phyloP scores from a whole-genome alignment of 2,888 invertebrate species.

The Netelia fuscicornis region DNA sequence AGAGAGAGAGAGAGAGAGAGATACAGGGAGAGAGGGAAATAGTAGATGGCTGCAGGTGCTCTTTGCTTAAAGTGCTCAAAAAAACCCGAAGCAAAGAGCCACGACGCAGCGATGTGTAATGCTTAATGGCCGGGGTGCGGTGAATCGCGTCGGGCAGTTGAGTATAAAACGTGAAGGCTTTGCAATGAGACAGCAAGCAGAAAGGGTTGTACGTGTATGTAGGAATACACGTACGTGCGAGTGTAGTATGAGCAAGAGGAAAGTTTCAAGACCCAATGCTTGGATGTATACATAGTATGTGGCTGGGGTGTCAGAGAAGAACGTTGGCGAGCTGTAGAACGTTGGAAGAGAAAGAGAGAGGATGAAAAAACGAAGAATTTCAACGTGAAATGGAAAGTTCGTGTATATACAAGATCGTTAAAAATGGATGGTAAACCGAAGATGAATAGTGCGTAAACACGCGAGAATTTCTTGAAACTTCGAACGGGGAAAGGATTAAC shows the following conservation, averaged over 20 bases:
- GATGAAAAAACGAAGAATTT: conserved; percentile 43
- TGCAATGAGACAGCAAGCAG: conserved; percentile 65
- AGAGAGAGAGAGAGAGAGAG: background rate
- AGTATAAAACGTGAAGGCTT: conserved; percentile 62
- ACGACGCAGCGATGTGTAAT: conserved; percentile 74
- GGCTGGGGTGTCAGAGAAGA: conserved; percentile 17
- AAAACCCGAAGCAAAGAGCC: conserved; percentile 69
- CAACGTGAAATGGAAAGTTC: conserved; percentile 12
- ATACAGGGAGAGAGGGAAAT: conserved; percentile 1
- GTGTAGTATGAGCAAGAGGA: conserved; percentile 4
- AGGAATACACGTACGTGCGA: background rate
- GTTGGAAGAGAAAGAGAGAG: conserved; percentile 37
- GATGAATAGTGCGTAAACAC: conserved; percentile 33
- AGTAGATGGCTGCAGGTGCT: conserved; percentile 71
- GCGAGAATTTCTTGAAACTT: background rate
- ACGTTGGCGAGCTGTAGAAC: conserved; percentile 40
- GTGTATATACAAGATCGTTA: conserved; percentile 27
- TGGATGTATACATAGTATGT: conserved; percentile 26
- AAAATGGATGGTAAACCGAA: conserved; percentile 53
- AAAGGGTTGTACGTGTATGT: conserved; percentile 28
- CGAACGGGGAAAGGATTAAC: background rate
- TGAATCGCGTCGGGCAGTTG: conserved; percentile 67
- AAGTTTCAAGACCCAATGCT: conserved; percentile 31
- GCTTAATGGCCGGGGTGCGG: conserved; percentile 77
- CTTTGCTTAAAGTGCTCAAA: conserved; percentile 76